Base-by-base conservation (phyloP, 2,888 invertebrate genomes). In the Teleogryllus oceanicus region DNA sequence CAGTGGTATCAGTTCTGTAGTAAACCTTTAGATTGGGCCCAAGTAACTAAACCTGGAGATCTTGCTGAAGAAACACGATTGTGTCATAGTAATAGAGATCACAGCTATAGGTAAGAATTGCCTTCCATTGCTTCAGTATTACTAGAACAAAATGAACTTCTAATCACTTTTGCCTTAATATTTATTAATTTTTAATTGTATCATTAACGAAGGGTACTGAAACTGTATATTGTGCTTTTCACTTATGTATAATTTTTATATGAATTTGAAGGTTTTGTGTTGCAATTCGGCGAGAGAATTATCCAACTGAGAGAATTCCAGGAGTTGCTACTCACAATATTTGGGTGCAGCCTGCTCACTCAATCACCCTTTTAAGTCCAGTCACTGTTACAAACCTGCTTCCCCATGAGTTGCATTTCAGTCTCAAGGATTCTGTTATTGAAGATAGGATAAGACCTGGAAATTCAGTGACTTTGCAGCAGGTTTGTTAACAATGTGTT, bases 311-410 rank as follows among this genome's bases (percentile, higher is more conserved):
- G 83, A 84, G 87, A 21, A 85, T 86, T 62, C 78, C 83, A 12
- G 80, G 84, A 80, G 82, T 85, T 82, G 79, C 85, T 82, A 81
- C 83, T 84, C 83, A 84, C 78, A 86, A 90, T 78, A 81, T 83
- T 5, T 83, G 83, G 84, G 80, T 83, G 5, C 91, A 96, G 82
- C 96, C 97, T 10, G 98, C 95, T 0, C 98, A 99, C 87, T 92
- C 93, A 20, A 92, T 99, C 82, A 92, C 92, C 3, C 88, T 99
- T 77, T 88, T 95, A 83, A 94, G 98, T 49, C 96, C 96, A 0
- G 89, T 99, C 21, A 90, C 94, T 20, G 86, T 98, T 5, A 92
- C 93, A 83, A 99, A 98, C 89, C 90, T 98, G 81, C 90, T 99
- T 79, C 98, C 98, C 0, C 90, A 93, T 83, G 95, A 95, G 87